Conservation (phyloP, 1,140 invertebrate genomes). For the Drosophila leontia region DNA sequence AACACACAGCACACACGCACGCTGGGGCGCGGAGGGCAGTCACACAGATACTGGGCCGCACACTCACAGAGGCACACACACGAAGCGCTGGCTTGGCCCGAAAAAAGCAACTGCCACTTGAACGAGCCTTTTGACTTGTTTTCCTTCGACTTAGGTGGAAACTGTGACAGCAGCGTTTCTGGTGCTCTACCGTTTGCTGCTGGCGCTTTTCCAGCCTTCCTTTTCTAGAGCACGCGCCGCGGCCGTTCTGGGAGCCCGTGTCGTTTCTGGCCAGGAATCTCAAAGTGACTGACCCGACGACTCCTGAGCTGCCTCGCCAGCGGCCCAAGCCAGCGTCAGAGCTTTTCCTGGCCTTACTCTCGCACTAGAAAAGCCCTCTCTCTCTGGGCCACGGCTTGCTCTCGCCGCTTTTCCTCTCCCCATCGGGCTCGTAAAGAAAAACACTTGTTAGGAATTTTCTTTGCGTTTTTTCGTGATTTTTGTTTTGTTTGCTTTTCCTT, state of each 20-base stretch:
- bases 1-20: slow-evolving; percentile 29
- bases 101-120: slow-evolving; percentile 72
- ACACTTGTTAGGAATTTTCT: slow-evolving; percentile 78
- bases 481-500: slow-evolving; percentile 31
- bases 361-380: slow-evolving; percentile 49
- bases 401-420: slow-evolving; percentile 18
- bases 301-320: slow-evolving; percentile 52
- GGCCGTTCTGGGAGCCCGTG: slow-evolving; percentile 18
- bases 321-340: slow-evolving; percentile 35
- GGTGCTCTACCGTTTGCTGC: slow-evolving; percentile 50
- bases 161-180: slow-evolving; percentile 52
- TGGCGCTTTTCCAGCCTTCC: slow-evolving; percentile 72
- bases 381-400: slow-evolving; percentile 32
- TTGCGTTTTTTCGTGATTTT: slow-evolving; percentile 27
- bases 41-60: slow-evolving; percentile 36
- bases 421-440: slow-evolving; percentile 54
- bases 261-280: slow-evolving; percentile 75
- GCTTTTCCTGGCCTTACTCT: slow-evolving; percentile 42
- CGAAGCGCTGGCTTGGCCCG: slow-evolving; percentile 36
- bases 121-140: slow-evolving; percentile 72
- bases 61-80: slow-evolving; percentile 37
- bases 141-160: slow-evolving; percentile 63
- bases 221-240: slow-evolving; percentile 55
- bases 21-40: slow-evolving; percentile 4
- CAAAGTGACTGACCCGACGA: slow-evolving; percentile 62